Evolutionary conservation across 1,140 invertebrate species (phyloP).

Genomic region (Zaprionus tsacasi): DNA sequence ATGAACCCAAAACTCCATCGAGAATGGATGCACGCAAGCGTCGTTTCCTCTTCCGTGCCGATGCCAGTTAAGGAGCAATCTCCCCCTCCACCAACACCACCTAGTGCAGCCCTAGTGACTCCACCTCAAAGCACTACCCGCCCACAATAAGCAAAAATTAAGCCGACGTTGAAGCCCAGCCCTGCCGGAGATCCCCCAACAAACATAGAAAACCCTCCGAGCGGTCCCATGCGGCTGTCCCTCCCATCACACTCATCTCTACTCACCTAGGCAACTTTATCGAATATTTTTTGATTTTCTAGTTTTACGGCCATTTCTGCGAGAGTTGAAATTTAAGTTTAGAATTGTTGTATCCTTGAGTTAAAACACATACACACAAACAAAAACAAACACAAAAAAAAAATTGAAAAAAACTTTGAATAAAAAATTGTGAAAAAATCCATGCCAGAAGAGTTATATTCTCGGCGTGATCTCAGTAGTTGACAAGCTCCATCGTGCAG

Average conservation of each 20-base stretch:
- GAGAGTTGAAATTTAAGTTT: constrained; percentile 72
- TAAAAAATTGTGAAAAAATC: constrained; percentile 52
- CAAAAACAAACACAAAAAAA: constrained; percentile 41
- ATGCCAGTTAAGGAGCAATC: constrained; percentile 65
- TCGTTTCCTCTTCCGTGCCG: constrained; percentile 80
- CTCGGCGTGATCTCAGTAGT: neutral
- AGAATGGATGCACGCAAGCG: constrained; percentile 81
- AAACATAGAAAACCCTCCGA: constrained; percentile 9
- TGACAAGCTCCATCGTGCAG: constrained; percentile 68
- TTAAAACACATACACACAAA: constrained; percentile 44
- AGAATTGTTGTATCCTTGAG: constrained; percentile 64
- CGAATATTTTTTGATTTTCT: constrained; percentile 59
- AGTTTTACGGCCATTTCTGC: constrained; percentile 70
- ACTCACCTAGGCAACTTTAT: constrained; percentile 58
- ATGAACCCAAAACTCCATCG: constrained; percentile 30
- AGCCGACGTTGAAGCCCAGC: constrained; percentile 21
- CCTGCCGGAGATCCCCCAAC: neutral
- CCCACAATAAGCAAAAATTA: constrained; percentile 48
- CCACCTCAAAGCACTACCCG: constrained; percentile 25
- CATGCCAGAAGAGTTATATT: neutral
- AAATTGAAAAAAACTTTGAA: constrained; percentile 50
- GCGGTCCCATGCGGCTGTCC: constrained; percentile 33
- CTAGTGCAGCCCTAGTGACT: constrained; percentile 15
- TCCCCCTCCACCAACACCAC: neutral
- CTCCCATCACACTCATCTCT: constrained; percentile 59